Percentiles rank a stretch among this genome's conserved stretches.
Evolutionary conservation across 2,113 vertebrate species (phyloP).

Genomic region (Leiothrix lutea): DNA sequence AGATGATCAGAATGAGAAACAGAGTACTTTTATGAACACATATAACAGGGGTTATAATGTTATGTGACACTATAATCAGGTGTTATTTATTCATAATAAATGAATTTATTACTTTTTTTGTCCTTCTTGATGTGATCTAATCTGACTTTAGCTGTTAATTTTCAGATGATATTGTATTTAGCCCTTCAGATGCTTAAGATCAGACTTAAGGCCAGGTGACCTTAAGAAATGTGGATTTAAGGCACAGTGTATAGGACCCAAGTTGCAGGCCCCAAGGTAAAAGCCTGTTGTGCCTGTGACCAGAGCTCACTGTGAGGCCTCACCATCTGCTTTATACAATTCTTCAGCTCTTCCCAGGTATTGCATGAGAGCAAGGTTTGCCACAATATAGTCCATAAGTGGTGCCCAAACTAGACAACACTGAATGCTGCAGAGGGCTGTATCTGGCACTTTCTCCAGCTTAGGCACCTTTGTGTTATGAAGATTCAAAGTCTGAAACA

Average conservation of each 20-base stretch:
- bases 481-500: neutral
- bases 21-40: neutral
- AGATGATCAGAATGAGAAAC: neutral
- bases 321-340: neutral
- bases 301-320: neutral
- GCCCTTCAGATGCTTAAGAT: neutral
- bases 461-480: neutral
- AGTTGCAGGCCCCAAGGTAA: neutral
- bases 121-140: neutral
- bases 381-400: neutral
- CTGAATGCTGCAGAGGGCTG: rapidly evolving
- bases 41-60: rapidly evolving
- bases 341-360: neutral
- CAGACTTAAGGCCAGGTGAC: neutral
- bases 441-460: neutral
- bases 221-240: neutral
- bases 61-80: no score
- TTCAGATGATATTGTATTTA: neutral
- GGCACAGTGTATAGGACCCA: rapidly evolving
- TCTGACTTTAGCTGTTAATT: neutral
- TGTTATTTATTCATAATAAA: neutral
- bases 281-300: neutral
- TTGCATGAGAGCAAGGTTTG: neutral
- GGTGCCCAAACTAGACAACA: neutral
- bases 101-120: neutral